These are phyloP conservation scores for Ooceraea biroi DNA, from an alignment of 1,140 invertebrate species.

Conservation along the genomic window DNA sequence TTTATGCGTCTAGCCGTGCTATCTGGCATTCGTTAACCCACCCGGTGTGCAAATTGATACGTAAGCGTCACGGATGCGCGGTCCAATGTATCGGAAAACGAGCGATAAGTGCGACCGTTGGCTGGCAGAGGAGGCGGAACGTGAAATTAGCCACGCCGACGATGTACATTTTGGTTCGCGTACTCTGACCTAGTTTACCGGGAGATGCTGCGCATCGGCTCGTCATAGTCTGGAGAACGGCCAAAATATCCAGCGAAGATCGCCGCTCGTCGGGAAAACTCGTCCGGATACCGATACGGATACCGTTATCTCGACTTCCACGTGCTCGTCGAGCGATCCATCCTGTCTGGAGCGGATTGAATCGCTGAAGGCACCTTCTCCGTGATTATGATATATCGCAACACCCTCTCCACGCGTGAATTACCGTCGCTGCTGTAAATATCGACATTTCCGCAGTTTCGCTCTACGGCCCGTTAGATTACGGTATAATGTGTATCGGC, in stretches of 20 bases:
- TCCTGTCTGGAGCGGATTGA: constrained; percentile 8
- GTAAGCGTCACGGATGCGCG: constrained; percentile 41
- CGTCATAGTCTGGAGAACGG: constrained; percentile 61
- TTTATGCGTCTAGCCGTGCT: not conserved
- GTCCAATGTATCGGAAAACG: constrained; percentile 54
- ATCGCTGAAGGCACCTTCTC: constrained; percentile 27
- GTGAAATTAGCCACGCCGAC: constrained; percentile 44
- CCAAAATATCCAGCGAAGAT: constrained; percentile 50
- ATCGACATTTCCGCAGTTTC: constrained; percentile 36
- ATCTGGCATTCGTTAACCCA: constrained; percentile 35
- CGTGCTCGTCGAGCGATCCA: constrained; percentile 1
- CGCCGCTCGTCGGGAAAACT: constrained; percentile 40
- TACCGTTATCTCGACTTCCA: constrained; percentile 51
- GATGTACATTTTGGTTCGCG: constrained; percentile 25
- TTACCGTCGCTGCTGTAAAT: constrained; percentile 46
- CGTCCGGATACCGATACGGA: constrained; percentile 19
- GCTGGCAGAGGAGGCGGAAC: not conserved
- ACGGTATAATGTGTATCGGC: constrained; percentile 32
- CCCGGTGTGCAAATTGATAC: constrained; percentile 32
- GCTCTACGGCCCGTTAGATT: constrained; percentile 20
- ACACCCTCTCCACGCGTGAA: constrained; percentile 33
- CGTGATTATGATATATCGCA: constrained; percentile 32
- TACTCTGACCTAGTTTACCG: constrained; percentile 43
- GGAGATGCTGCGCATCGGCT: constrained; percentile 7
- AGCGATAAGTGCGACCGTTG: constrained; percentile 45